phyloP scores from a whole-genome alignment of 2,888 invertebrate genomes.

The Teinopalpus imperialis region DNA sequence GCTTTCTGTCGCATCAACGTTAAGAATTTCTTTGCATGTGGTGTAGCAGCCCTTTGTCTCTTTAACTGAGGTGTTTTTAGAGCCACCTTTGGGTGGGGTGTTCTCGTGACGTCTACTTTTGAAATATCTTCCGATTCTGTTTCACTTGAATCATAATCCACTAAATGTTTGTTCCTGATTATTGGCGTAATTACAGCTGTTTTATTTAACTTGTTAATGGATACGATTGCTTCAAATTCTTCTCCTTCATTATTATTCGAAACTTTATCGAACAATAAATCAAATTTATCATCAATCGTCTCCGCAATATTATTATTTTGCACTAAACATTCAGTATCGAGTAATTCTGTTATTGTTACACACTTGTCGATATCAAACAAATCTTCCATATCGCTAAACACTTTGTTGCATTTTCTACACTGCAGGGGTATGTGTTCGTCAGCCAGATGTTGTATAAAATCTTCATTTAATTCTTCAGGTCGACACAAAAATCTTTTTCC shows the following conservation, averaged over 20 bases:
- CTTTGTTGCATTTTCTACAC: slow-evolving; percentile 64
- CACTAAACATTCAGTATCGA: slow-evolving; percentile 38
- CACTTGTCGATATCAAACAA: slow-evolving; percentile 58
- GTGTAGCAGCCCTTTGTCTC: slow-evolving; percentile 56
- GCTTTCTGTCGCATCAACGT: slow-evolving; percentile 53
- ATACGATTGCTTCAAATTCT: slow-evolving; percentile 56
- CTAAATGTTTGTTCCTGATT: slow-evolving; percentile 56
- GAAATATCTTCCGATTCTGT: slow-evolving; percentile 47
- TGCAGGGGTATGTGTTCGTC: slow-evolving; percentile 61
- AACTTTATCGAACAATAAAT: slow-evolving; percentile 60
- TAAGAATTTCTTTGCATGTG: slow-evolving; percentile 62
- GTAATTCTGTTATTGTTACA: slow-evolving; percentile 61
- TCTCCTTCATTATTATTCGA: slow-evolving; percentile 42
- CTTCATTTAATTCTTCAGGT: slow-evolving; percentile 49
- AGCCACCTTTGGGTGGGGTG: slow-evolving; percentile 47
- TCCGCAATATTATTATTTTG: slow-evolving; percentile 36
- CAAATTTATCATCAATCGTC: slow-evolving; percentile 56
- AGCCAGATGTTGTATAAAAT: slow-evolving; percentile 57
- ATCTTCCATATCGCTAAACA: slow-evolving; percentile 63
- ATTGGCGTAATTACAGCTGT: slow-evolving; percentile 71
- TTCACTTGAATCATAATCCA: slow-evolving; percentile 69
- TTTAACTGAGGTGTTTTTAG: slow-evolving; percentile 59
- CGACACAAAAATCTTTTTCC: slow-evolving; percentile 55
- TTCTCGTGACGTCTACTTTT: slow-evolving; percentile 37
- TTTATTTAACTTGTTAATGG: slow-evolving; percentile 54